Percentiles rank a stretch among this genome's conserved stretches.
These are phyloP conservation scores for Hoplostethus mediterraneus DNA, from an alignment of 2,797 vertebrate genomes.

Conservation along the genomic window DNA sequence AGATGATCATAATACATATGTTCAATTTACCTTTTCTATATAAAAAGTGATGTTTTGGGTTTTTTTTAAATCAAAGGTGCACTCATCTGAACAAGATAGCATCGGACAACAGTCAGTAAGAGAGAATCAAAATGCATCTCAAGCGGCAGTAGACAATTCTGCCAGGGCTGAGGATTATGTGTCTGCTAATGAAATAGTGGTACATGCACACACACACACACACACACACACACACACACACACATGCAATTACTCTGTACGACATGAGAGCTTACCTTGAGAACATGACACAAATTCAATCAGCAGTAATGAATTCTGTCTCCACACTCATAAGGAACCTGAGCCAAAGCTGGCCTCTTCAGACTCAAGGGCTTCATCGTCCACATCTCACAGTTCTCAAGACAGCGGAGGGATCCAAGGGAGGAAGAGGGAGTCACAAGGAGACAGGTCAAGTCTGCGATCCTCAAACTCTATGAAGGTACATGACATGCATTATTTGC, in stretches of 20 bases:
- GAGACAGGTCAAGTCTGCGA: conserved; percentile 44
- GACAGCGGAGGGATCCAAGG: conserved; percentile 8
- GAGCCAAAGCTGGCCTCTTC: conserved; percentile 38
- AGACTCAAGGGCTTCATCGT: conserved; percentile 38
- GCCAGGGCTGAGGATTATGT: conserved; percentile 6
- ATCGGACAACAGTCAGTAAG: conserved; percentile 5
- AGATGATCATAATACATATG: too few species aligned
- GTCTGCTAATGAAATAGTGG: conserved; percentile 45
- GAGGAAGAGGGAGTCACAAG: conserved; percentile 17
- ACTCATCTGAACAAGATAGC: conserved; percentile 29
- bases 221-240: conserved; percentile 11
- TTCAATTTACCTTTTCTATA: too few species aligned
- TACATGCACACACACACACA: conserved; percentile 20
- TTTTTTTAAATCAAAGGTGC: conserved; percentile 12
- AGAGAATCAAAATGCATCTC: conserved; percentile 1
- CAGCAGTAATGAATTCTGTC: background rate
- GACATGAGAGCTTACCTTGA: background rate
- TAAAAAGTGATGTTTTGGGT: background rate
- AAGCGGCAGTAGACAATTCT: background rate
- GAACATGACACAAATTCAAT: background rate
- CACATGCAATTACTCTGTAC: background rate
- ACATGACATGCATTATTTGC: rapidly evolving
- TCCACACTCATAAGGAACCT: conserved; percentile 45
- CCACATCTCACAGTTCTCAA: conserved; percentile 18
- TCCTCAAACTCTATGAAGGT: background rate